Evolutionary conservation across 2,888 invertebrate genomes (phyloP).

Genomic region (Plagodis dolabraria): DNA sequence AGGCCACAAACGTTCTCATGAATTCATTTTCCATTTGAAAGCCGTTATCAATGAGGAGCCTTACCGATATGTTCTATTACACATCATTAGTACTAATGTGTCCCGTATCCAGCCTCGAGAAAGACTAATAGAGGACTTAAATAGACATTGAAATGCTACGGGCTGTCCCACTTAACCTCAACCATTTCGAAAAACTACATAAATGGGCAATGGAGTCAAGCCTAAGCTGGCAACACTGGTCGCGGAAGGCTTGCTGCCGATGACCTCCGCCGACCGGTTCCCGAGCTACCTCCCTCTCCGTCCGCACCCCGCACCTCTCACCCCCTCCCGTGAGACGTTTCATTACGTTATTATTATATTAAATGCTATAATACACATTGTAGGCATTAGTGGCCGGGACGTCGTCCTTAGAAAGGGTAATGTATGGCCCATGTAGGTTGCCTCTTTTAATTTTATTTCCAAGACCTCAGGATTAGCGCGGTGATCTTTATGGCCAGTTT

Average conservation of each 20-base stretch:
- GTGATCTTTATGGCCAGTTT: slow-evolving; percentile 67
- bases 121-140: slow-evolving; percentile 53
- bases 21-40: slow-evolving; percentile 1
- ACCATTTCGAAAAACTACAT: slow-evolving; percentile 61
- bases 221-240: slow-evolving; percentile 71
- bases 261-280: slow-evolving; percentile 83
- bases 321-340: slow-evolving; percentile 73
- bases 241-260: slow-evolving; percentile 83
- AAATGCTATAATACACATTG: slow-evolving; percentile 84
- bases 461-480: slow-evolving; percentile 62
- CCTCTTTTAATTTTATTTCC: slow-evolving; percentile 62
- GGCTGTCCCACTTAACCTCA: slow-evolving; percentile 61
- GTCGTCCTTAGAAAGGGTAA: slow-evolving; percentile 71
- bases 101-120: slow-evolving; percentile 42
- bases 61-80: slow-evolving; percentile 25
- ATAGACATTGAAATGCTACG: slow-evolving; percentile 58
- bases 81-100: slow-evolving; percentile 48
- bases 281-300: slow-evolving; percentile 53
- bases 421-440: slow-evolving; percentile 57
- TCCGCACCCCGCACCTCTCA: slow-evolving; percentile 43
- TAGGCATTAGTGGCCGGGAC: slow-evolving; percentile 77
- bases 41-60: slow-evolving; percentile 23
- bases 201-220: slow-evolving; percentile 61
- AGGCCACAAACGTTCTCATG: too few species aligned
- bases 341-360: slow-evolving; percentile 85